These are phyloP conservation scores for Fundulus diaphanus DNA, from an alignment of 2,797 vertebrate species.

Conservation along the genomic window DNA sequence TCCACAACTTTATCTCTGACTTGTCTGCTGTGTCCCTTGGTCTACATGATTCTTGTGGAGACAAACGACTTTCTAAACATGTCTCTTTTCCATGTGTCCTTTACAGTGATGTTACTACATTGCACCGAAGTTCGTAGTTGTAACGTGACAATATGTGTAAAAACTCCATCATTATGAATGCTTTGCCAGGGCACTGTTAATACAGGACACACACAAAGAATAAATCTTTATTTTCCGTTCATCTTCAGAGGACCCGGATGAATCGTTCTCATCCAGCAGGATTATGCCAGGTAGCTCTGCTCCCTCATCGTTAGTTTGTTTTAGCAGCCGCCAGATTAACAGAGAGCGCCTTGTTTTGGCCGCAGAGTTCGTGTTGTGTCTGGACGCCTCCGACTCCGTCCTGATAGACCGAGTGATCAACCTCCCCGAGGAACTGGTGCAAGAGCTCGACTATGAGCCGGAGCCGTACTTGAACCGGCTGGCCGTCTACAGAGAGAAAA, in stretches of 20 bases:
- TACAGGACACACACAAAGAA: not conserved
- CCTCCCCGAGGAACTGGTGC: constrained; percentile 84
- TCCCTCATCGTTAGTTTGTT: not conserved
- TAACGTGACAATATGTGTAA: too few species aligned
- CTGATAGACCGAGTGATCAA: constrained; percentile 89
- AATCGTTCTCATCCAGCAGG: constrained; percentile 53
- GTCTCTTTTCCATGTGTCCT: too few species aligned
- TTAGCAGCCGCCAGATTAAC: not conserved
- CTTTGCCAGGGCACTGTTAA: not conserved
- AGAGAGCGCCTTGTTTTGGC: not conserved
- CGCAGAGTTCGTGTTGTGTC: constrained; percentile 86
- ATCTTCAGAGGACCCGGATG: constrained; percentile 79
- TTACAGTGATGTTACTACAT: too few species aligned
- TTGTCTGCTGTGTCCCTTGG: too few species aligned
- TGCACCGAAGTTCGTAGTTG: too few species aligned
- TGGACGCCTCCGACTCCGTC: constrained; percentile 87
- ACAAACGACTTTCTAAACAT: too few species aligned
- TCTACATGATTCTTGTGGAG: too few species aligned
- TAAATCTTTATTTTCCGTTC: constrained; percentile 10
- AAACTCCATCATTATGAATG: not conserved
- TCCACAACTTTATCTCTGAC: too few species aligned
- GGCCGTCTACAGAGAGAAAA: constrained; percentile 78
- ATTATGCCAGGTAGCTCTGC: constrained; percentile 82
- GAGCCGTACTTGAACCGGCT: constrained; percentile 81
- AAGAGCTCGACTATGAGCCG: constrained; percentile 83